A percentile compares a stretch with the other conserved stretches of the same genome.
These are phyloP conservation scores for Scaeva pyrastri DNA, from an alignment of 2,888 invertebrate species.

Conservation along the genomic window DNA sequence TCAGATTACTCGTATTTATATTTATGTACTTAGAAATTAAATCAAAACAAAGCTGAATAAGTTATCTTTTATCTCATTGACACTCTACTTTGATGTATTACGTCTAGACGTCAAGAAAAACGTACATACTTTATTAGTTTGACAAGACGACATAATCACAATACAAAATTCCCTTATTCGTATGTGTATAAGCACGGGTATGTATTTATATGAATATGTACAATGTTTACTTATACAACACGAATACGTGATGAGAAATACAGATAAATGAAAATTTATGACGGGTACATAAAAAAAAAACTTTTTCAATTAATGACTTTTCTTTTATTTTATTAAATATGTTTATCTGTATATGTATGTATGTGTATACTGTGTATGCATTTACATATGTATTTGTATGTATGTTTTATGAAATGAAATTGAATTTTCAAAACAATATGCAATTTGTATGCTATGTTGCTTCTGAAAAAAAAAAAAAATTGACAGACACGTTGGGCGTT, in stretches of 20 bases:
- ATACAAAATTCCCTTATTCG: not conserved
- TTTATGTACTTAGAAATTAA: not conserved
- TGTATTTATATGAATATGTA: no score
- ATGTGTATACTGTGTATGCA: no score
- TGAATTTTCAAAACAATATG: not conserved
- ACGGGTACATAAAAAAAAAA: not conserved
- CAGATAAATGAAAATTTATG: constrained; percentile 5
- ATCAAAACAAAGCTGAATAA: not conserved
- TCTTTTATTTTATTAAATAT: not conserved
- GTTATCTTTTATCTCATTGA: not conserved
- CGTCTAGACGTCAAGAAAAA: not conserved
- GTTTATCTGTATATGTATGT: not conserved
- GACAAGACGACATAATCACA: not conserved
- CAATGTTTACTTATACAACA: no score
- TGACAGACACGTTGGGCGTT: no score
- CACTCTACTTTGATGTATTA: not conserved
- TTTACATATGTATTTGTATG: no score
- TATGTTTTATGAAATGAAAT: not conserved
- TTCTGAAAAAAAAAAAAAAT: no score
- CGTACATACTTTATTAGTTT: not conserved
- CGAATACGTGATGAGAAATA: not conserved
- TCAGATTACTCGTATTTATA: no score
- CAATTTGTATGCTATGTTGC: not conserved
- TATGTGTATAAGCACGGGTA: not conserved
- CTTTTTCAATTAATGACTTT: constrained; percentile 21